Evolutionary conservation across 2,113 vertebrate genomes (phyloP), one percentile per base, ranked within the genome.

Genomic region (Muscicapa adusta): DNA sequence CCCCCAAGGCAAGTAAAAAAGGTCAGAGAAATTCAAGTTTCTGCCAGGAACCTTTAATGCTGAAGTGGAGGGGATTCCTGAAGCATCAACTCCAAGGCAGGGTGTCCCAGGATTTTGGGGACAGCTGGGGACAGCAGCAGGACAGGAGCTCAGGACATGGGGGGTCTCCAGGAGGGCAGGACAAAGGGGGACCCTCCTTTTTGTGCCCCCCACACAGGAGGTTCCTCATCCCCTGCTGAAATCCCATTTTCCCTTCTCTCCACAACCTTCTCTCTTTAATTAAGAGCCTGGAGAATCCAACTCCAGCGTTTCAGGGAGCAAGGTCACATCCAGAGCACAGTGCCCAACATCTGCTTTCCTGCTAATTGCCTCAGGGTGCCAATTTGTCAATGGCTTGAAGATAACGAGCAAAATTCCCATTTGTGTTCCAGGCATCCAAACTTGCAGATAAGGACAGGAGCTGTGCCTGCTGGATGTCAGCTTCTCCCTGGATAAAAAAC

Each of bases 381-480:
- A 77, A 76, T 77, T 61, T 85, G 58, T 89, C 82, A 89, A 17
- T 2, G 5, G 19, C 66, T 70, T 47, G 60, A 58, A 90, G 87
- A 77, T 43, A 95, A 93, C 10, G 51, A 95, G 87, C 57, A 24
- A 13, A 48, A 48, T 90, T 65, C 89, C 71, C n/a, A 48, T 86
- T 75, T 70, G 75, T 62, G 78, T 36, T 47, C 51, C 74, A 85
- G 77, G 51, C 54, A 85, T 29, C 43, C 2, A 29, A 66, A 70
- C 28, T 7, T 22, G 57, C 87, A 87, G 80, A 38, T 20, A 42
- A 60, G 67, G 63, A 73, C 67, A 58, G 0, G 3, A 5, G 14
- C 60, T 2, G 31, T 12, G n/a, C 18, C 40, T 72, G 23, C 1
- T 12, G 42, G 24, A n/a, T 1, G 0, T 42, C 79, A 86, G 75